Evolutionary conservation across 64 coral and sea anemone genomes (phyloP).

Genomic region (Montipora capricornis): DNA sequence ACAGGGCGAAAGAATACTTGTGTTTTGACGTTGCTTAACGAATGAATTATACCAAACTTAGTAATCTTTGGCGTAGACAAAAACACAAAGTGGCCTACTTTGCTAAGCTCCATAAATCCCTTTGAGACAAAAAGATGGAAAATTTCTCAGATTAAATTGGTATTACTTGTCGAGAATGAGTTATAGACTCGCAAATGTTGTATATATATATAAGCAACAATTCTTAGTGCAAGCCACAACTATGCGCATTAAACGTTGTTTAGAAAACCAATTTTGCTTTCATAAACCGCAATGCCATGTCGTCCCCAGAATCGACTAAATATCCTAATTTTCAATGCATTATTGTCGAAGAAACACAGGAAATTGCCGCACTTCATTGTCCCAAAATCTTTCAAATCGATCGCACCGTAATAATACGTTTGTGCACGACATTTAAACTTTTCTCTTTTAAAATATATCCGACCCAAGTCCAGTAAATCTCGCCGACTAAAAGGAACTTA

Average conservation of each 20-base stretch:
- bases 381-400: slow-evolving; percentile 25
- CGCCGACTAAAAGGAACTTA: not conserved
- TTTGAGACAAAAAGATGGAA: not conserved
- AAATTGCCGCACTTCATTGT: slow-evolving; percentile 16
- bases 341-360: slow-evolving; percentile 24
- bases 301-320: slow-evolving; percentile 5
- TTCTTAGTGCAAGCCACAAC: not conserved
- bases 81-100: not conserved
- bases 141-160: not conserved
- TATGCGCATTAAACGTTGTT: slow-evolving; percentile 6
- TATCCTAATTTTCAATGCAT: slow-evolving; percentile 32
- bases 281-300: not conserved
- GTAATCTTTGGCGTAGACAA: not conserved
- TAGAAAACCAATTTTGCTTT: slow-evolving; percentile 10
- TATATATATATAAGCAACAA: not conserved
- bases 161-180: not conserved
- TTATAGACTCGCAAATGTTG: not conserved
- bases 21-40: not conserved
- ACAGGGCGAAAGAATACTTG: not conserved
- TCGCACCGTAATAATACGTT: not conserved
- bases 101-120: not conserved
- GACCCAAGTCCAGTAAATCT: not conserved
- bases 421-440: not conserved
- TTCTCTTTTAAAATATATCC: not conserved
- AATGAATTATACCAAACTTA: slow-evolving; percentile 12